Conservation (phyloP, 2,113 vertebrate genomes). For the Nymphicus hollandicus region DNA sequence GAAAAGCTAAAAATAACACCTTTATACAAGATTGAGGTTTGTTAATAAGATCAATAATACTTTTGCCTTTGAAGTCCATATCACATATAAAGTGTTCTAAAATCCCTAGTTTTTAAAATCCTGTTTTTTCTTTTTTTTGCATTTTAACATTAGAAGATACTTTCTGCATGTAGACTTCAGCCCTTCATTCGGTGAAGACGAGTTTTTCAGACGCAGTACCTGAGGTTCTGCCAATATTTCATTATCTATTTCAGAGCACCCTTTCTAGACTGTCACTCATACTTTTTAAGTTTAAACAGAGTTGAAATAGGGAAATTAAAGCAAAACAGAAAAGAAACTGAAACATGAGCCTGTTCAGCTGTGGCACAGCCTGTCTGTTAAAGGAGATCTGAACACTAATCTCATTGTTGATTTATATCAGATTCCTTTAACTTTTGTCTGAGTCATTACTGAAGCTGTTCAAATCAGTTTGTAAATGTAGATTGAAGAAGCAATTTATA, state of each 20-base stretch:
- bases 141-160: neutral
- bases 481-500: conserved; percentile 50
- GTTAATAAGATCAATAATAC: neutral
- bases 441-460: conserved; percentile 33
- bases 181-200: neutral
- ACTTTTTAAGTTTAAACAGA: neutral
- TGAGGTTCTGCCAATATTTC: conserved; percentile 9
- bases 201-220: neutral
- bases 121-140: neutral
- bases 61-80: neutral
- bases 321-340: conserved; percentile 41
- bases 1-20: conserved; percentile 6
- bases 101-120: neutral
- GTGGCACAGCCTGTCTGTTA: conserved; percentile 1
- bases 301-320: conserved; percentile 9
- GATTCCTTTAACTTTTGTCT: conserved; percentile 37
- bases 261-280: neutral
- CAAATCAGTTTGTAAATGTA: conserved; percentile 54
- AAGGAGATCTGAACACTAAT: conserved; percentile 46
- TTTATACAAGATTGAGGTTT: neutral
- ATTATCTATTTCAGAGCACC: neutral
- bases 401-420: conserved; percentile 56
- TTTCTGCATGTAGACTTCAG: neutral
- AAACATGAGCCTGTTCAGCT: conserved; percentile 49
- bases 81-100: neutral